phyloP scores from a whole-genome alignment of 2,113 vertebrate species.

The Illadopsis cleaveri region DNA sequence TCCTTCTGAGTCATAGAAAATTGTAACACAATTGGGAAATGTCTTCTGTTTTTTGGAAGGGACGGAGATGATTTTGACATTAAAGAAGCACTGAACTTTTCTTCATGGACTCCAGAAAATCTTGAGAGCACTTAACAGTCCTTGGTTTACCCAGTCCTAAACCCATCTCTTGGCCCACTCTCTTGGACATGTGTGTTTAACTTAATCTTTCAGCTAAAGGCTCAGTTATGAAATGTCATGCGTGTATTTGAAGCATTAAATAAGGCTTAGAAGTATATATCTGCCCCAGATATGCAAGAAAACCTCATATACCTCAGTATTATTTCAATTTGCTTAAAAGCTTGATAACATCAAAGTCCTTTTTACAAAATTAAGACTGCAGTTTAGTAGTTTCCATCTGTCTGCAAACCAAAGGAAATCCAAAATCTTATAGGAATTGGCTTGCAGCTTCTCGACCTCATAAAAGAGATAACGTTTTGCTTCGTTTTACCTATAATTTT shows the following conservation, averaged over 20 bases:
- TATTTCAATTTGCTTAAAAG: background rate
- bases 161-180: background rate
- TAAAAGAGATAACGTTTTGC: background rate
- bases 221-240: background rate
- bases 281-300: background rate
- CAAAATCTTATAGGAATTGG: background rate
- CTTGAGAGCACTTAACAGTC: background rate
- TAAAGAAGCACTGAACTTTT: background rate
- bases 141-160: background rate
- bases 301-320: background rate
- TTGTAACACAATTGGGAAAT: background rate
- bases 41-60: background rate
- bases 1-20: background rate
- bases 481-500: background rate
- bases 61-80: background rate
- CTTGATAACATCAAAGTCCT: background rate
- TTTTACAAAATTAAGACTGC: background rate
- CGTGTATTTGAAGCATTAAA: background rate
- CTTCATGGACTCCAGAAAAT: background rate
- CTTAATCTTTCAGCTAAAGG: background rate
- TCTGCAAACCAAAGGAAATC: background rate
- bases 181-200: background rate
- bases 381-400: background rate
- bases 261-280: background rate
- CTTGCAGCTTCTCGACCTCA: background rate